Evolutionary conservation across 2,888 invertebrate species (phyloP), one percentile per base, ranked within the genome.

Genomic region (Philereme vetulata): DNA sequence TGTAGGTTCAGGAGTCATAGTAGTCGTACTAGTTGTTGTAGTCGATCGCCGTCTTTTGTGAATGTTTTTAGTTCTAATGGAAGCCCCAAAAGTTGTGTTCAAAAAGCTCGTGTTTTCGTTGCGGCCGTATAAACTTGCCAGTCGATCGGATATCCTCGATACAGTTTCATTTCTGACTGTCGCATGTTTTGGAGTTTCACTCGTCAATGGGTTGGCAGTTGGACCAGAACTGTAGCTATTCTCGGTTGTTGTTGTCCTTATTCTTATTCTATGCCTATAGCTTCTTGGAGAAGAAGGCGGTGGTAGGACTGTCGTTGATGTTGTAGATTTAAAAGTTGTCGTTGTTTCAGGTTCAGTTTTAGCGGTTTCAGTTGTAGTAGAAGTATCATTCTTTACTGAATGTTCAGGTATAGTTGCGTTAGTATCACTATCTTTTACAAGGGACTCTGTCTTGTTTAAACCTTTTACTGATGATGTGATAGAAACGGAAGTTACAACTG

Each of bases 381-480:
- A 72, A 1, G 84, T 81, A 32, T 60, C 62, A 59, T 83, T 84
- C 53, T 74, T 76, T 33, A 73, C 71, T 21, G 68, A 71, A 40
- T 68, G 56, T 44, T 50, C 47, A 35, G 57, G 68, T 60, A 78
- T 76, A 5, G 72, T 60, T 9, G 75, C 38, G 8, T 88, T 90
- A 49, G 69, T 77, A 60, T 85, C 85, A 45, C 80, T 81, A 5
- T 85, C 86, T 68, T 78, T 83, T 4, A 65, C 46, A 11, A 60
- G 49, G 6, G 67, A 64, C 62, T 92, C 92, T 9, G 91, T 91
- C 77, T 84, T 90, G 67, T 92, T 93, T 33, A 51, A 83, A 5
- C 86, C 90, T 80, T 92, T 92, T 75, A 92, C 87, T 33, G 93
- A 92, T 4, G 93, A 93, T 34, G 93, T 93, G 65, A 93, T 90